Conservation (phyloP, 2,113 vertebrate genomes). For the Micronisus gabar region DNA sequence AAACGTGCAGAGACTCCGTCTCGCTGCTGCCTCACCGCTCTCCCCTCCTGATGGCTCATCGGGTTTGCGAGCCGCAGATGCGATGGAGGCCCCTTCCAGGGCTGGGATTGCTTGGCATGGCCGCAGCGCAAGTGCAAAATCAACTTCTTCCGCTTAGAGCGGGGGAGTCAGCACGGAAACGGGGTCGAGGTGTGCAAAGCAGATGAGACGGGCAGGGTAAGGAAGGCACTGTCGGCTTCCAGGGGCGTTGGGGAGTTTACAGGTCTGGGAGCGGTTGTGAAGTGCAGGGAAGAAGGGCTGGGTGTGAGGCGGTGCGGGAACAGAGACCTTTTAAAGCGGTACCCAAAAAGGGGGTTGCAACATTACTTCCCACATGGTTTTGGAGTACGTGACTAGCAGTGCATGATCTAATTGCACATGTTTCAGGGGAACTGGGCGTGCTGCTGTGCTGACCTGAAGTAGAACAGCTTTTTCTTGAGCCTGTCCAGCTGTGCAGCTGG, state of each 20-base stretch:
- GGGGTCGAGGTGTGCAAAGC: not conserved
- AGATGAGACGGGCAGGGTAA: not conserved
- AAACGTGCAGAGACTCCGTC: not conserved
- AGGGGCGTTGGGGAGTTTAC: accelerated
- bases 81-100: not conserved
- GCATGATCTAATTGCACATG: not conserved
- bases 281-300: not conserved
- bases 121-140: not conserved
- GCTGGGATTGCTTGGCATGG: not conserved
- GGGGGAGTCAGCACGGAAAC: not conserved
- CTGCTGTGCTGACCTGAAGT: not conserved
- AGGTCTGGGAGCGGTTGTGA: not conserved
- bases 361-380: not conserved
- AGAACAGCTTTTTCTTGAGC: not conserved
- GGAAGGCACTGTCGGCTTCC: not conserved
- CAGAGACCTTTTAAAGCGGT: not conserved
- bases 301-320: not conserved
- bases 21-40: not conserved
- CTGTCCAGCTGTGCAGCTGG: not conserved
- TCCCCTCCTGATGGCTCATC: not conserved
- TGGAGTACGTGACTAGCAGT: not conserved
- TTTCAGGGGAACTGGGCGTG: not conserved
- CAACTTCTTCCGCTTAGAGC: not conserved
- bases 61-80: not conserved
- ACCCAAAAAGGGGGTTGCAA: not conserved